A percentile compares a stretch with the other conserved stretches of the same genome.
phyloP scores from a whole-genome alignment of 2,113 vertebrate genomes.

The Rhynchomys soricoides region DNA sequence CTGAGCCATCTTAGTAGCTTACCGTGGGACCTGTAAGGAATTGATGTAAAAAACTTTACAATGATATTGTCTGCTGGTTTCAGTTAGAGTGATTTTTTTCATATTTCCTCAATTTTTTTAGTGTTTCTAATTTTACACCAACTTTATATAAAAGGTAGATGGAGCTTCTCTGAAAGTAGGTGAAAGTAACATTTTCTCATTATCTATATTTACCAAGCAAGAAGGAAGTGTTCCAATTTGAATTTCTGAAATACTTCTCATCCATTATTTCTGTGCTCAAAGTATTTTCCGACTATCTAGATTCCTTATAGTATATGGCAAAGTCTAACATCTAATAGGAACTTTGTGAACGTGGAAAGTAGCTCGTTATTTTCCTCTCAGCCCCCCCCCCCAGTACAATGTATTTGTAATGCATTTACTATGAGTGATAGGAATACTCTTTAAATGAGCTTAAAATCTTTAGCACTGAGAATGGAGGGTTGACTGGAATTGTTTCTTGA shows the following conservation, averaged over 20 bases:
- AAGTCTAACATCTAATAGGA: constrained; percentile 15
- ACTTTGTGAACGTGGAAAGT: neutral
- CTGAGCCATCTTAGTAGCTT: neutral
- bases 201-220: constrained; percentile 49
- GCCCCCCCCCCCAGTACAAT: neutral
- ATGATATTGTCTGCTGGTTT: neutral
- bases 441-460: constrained; percentile 51
- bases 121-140: constrained; percentile 45
- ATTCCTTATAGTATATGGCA: neutral
- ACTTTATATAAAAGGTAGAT: constrained; percentile 44
- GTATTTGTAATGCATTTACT: constrained; percentile 47
- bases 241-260: constrained; percentile 53
- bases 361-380: constrained; percentile 48
- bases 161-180: constrained; percentile 25
- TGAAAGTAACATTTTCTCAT: constrained; percentile 38
- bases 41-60: constrained; percentile 6
- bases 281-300: constrained; percentile 24
- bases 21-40: constrained; percentile 17
- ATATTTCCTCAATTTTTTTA: constrained; percentile 33
- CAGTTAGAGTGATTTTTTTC: constrained; percentile 5
- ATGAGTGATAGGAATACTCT: neutral
- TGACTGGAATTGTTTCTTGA: constrained; percentile 41
- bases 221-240: constrained; percentile 31
- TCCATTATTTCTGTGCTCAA: constrained; percentile 40
- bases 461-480: constrained; percentile 40